phyloP scores from a whole-genome alignment of 2,888 invertebrate genomes.

The Coleophora flavipennella region DNA sequence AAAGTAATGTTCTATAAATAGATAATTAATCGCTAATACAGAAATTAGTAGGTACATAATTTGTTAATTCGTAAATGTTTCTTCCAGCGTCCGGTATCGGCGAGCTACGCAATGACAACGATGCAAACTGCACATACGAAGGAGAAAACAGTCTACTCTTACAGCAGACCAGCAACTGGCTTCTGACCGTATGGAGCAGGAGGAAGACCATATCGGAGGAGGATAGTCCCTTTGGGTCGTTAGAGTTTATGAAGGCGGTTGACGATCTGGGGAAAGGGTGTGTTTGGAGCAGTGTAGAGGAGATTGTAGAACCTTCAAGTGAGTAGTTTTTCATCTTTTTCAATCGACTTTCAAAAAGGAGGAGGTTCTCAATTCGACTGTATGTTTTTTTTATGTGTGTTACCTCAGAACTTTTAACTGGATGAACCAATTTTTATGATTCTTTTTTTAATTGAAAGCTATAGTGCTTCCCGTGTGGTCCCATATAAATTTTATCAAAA shows the following conservation, averaged over 20 bases:
- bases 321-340: constrained; percentile 31
- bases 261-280: constrained; percentile 72
- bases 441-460: too few relatives aligned
- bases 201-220: constrained; percentile 40
- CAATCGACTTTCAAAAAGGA: too few relatives aligned
- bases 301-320: constrained; percentile 69
- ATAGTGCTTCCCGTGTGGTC: too few relatives aligned
- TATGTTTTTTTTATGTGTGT: too few relatives aligned
- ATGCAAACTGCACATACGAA: constrained; percentile 91
- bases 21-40: too few relatives aligned
- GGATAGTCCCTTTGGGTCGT: constrained; percentile 76
- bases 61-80: too few relatives aligned
- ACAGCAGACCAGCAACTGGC: constrained; percentile 91
- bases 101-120: constrained; percentile 83
- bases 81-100: constrained; percentile 79
- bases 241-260: constrained; percentile 75
- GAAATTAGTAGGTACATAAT: too few relatives aligned
- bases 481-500: too few relatives aligned
- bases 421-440: too few relatives aligned
- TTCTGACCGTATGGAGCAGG: constrained; percentile 75
- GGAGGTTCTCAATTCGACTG: too few relatives aligned
- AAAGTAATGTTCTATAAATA: too few relatives aligned
- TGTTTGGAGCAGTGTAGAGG: constrained; percentile 49
- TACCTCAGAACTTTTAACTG: too few relatives aligned
- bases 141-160: constrained; percentile 92